Evolutionary conservation across 1,140 invertebrate species (phyloP).

Genomic region (Lithobius niger): DNA sequence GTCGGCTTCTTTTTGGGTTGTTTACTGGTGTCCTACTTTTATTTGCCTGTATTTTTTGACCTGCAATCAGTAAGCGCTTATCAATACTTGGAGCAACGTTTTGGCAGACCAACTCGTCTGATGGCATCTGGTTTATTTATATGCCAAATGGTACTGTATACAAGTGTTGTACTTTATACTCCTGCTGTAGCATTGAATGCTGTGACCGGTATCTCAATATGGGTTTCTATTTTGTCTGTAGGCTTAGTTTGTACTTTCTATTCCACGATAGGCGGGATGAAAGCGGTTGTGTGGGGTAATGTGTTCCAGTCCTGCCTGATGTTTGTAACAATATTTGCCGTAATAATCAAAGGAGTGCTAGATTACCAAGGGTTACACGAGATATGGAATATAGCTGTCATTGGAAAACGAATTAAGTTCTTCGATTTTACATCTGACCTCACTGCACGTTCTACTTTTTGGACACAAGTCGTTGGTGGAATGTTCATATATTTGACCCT

Average conservation of each 20-base stretch:
- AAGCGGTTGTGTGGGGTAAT: conserved; percentile 76
- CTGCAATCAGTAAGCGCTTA: conserved; percentile 74
- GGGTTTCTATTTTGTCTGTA: conserved; percentile 60
- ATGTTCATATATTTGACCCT: conserved; percentile 54
- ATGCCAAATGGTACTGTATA: conserved; percentile 50
- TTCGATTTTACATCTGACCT: conserved; percentile 50
- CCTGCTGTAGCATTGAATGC: conserved; percentile 78
- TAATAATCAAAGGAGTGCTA: conserved; percentile 56
- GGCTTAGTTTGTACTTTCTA: conserved; percentile 74
- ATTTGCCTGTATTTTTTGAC: conserved; percentile 80
- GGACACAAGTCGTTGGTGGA: conserved; percentile 54
- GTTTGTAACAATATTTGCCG: conserved; percentile 56
- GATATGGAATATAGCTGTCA: conserved; percentile 50
- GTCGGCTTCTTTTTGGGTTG: conserved; percentile 65
- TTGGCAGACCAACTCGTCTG: conserved; percentile 17
- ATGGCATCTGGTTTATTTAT: conserved; percentile 21
- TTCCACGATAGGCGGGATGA: conserved; percentile 56
- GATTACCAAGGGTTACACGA: conserved; percentile 45
- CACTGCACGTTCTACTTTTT: conserved; percentile 56
- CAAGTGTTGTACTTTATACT: conserved; percentile 83
- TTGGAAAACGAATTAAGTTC: conserved; percentile 50
- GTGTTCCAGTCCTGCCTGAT: conserved; percentile 58
- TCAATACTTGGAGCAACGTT: conserved; percentile 34
- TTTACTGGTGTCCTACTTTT: conserved; percentile 61
- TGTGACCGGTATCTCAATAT: conserved; percentile 61